These are phyloP conservation scores for Buathra laborator DNA, from an alignment of 2,888 invertebrate species.

Conservation along the genomic window DNA sequence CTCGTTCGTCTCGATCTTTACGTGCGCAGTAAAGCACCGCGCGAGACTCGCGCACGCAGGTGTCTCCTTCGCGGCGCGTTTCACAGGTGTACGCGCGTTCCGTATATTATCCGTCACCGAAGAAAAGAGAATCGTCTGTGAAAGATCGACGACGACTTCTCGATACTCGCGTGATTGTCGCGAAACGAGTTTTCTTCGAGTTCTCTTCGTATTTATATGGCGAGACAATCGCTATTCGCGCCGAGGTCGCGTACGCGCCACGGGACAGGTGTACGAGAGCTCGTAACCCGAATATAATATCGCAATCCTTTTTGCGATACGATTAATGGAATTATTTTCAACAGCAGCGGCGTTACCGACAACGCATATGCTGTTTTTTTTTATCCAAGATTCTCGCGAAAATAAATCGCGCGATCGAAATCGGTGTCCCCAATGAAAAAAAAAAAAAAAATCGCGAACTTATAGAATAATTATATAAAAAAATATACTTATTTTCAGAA, in stretches of 20 bases:
- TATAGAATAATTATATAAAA: background rate
- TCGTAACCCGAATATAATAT: conserved; percentile 10
- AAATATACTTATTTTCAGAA: background rate
- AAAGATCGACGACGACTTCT: conserved; percentile 33
- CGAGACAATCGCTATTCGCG: conserved; percentile 50
- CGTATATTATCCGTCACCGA: conserved; percentile 18
- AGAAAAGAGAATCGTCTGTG: background rate
- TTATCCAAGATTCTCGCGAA: background rate
- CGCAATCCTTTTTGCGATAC: background rate
- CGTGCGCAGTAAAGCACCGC: conserved; percentile 23
- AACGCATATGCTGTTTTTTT: background rate
- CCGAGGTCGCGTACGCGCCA: conserved; percentile 47
- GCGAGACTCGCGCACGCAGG: background rate
- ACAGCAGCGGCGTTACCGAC: background rate
- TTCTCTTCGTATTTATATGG: conserved; percentile 34
- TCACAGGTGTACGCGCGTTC: conserved; percentile 25
- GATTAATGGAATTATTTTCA: conserved; percentile 5
- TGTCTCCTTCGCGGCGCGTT: background rate
- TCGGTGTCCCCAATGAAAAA: no score
- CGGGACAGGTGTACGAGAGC: conserved; percentile 47
- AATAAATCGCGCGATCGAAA: background rate
- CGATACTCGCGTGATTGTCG: conserved; percentile 20
- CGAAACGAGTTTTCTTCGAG: conserved; percentile 57
- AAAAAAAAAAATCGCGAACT: no score
- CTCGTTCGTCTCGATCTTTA: background rate